phyloP scores from a whole-genome alignment of 1,140 invertebrate genomes.

The Venustaconcha ellipsiformis region DNA sequence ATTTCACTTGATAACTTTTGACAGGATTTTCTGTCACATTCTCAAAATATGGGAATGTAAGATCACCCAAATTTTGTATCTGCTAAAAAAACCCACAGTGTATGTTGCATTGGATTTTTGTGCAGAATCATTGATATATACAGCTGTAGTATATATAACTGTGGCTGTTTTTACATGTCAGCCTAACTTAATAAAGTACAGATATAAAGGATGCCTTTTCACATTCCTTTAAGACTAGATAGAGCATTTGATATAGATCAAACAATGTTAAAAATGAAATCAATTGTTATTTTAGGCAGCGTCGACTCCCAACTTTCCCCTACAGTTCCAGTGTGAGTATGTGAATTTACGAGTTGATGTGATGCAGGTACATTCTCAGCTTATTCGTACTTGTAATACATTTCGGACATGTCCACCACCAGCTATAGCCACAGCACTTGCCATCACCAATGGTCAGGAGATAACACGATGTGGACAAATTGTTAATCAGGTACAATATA shows the following conservation, averaged over 20 bases:
- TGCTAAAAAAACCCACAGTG: no score
- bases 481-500: slow-evolving; percentile 75
- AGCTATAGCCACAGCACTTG: slow-evolving; percentile 87
- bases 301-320: slow-evolving; percentile 76
- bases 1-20: no score
- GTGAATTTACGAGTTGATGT: slow-evolving; percentile 81
- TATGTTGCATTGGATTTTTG: no score
- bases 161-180: no score
- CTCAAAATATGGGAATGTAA: no score
- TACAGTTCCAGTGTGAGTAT: slow-evolving; percentile 85
- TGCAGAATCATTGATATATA: no score
- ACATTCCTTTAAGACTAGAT: no score
- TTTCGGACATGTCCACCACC: slow-evolving; percentile 92
- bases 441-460: slow-evolving; percentile 83
- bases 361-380: slow-evolving; percentile 80
- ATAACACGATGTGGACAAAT: slow-evolving; percentile 86
- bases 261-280: not conserved
- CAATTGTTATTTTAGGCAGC: slow-evolving; percentile 72
- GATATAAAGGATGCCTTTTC: no score
- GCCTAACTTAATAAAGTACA: no score
- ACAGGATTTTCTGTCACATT: no score
- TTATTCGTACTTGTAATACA: slow-evolving; percentile 74
- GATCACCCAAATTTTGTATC: no score
- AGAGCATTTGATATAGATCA: not conserved
- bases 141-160: no score